Percentiles rank a stretch among this genome's conserved stretches.
These are phyloP conservation scores for Gobio occitaniae DNA, from an alignment of 2,797 vertebrate genomes.

Conservation along the genomic window DNA sequence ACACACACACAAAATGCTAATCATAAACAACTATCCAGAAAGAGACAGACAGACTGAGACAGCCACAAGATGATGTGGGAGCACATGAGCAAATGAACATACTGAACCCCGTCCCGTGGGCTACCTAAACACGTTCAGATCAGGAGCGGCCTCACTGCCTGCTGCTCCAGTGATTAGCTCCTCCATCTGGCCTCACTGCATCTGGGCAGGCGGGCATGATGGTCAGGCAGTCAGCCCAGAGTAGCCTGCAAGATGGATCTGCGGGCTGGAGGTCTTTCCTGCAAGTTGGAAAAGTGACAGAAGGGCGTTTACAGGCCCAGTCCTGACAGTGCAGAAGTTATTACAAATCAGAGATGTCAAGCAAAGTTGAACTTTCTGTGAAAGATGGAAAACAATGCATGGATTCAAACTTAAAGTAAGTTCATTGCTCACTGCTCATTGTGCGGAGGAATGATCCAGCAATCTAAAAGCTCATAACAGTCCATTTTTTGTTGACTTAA, in stretches of 20 bases:
- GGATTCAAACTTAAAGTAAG: background rate
- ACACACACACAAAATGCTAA: background rate
- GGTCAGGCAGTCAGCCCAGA: constrained; percentile 66
- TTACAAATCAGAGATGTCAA: constrained; percentile 46
- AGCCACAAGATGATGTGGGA: constrained; percentile 24
- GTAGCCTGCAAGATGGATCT: constrained; percentile 69
- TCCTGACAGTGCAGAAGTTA: constrained; percentile 53
- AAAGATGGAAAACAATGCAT: background rate
- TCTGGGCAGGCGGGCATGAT: constrained; percentile 70
- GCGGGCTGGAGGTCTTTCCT: constrained; percentile 63
- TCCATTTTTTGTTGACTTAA: background rate
- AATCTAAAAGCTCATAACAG: background rate
- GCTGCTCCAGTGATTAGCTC: constrained; percentile 79
- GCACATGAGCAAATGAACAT: constrained; percentile 28
- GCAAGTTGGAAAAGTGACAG: constrained; percentile 62
- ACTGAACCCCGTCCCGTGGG: constrained; percentile 60
- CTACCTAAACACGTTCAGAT: constrained; percentile 59
- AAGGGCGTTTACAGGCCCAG: constrained; percentile 57
- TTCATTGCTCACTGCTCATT: background rate
- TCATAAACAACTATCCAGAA: constrained; percentile 34
- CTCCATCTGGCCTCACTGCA: constrained; percentile 78
- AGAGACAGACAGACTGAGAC: constrained; percentile 24
- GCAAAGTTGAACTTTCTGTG: constrained; percentile 49
- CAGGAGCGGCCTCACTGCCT: constrained; percentile 58
- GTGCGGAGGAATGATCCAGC: background rate